Evolutionary conservation across 37 sponge, comb jelly and placozoan genomes (phyloP).

Genomic region (Ianthella basta): DNA sequence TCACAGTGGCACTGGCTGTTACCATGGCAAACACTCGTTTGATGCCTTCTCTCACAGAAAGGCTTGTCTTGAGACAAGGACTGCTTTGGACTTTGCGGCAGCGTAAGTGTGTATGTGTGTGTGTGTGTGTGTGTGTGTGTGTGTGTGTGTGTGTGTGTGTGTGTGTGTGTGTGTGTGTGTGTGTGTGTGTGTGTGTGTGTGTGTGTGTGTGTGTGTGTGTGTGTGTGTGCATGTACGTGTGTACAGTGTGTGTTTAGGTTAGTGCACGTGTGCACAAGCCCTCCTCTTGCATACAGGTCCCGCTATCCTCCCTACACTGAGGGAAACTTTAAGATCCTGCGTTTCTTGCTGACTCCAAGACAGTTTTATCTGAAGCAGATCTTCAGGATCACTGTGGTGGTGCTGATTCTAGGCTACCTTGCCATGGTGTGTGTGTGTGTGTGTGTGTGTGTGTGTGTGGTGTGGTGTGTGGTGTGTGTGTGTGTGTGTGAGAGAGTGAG

Average conservation of each 20-base stretch:
- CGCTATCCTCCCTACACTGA: constrained; percentile 68
- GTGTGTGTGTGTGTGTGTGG: constrained; percentile 43
- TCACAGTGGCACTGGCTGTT: constrained; percentile 92
- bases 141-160: constrained; percentile 32
- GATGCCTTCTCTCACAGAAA: constrained; percentile 90
- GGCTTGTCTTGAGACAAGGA: constrained; percentile 18
- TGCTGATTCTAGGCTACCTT: too few species aligned
- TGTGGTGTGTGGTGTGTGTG: too few species aligned
- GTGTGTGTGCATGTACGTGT: background rate
- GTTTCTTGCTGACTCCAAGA: constrained; percentile 31
- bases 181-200: constrained; percentile 33
- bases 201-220: constrained; percentile 28
- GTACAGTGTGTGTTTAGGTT: background rate
- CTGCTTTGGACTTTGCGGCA: background rate
- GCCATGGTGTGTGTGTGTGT: constrained; percentile 28
- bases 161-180: too few species aligned
- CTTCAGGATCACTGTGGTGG: too few species aligned
- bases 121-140: constrained; percentile 21
- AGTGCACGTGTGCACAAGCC: background rate
- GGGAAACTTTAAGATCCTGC: constrained; percentile 39
- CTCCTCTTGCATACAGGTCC: background rate
- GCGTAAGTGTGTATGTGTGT: background rate
- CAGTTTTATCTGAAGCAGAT: background rate
- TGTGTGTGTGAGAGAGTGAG: too few species aligned
- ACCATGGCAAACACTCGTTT: constrained; percentile 93